Evolutionary conservation across 2,888 invertebrate species (phyloP).

Genomic region (Brenthis daphne): DNA sequence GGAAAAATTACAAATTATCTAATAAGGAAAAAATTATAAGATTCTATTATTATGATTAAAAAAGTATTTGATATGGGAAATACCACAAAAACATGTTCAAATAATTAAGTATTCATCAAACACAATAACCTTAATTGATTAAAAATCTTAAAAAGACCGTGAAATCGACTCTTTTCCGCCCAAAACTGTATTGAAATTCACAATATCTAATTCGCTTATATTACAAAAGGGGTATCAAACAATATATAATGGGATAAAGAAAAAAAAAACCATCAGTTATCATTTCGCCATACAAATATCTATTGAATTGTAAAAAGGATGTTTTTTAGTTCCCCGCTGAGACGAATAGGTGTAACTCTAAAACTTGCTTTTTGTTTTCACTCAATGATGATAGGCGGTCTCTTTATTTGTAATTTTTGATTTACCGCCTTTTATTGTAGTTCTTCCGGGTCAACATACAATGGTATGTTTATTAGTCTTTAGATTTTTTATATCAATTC

Average conservation of each 20-base stretch:
- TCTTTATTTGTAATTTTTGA: constrained; percentile 50
- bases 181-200: constrained; percentile 29
- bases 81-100: background rate
- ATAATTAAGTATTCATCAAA: background rate
- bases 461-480: constrained; percentile 1
- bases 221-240: constrained; percentile 47
- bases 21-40: too few relatives aligned
- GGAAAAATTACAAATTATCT: too few relatives aligned
- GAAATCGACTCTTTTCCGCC: constrained; percentile 41
- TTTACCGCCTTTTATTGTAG: constrained; percentile 49
- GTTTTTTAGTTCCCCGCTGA: constrained; percentile 46
- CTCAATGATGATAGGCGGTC: constrained; percentile 54
- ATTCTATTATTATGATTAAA: too few relatives aligned
- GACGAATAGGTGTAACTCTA: constrained; percentile 52
- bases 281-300: constrained; percentile 13
- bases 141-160: constrained; percentile 36
- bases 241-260: constrained; percentile 24
- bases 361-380: constrained; percentile 53
- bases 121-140: constrained; percentile 11
- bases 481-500: background rate
- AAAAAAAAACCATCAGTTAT: constrained; percentile 8
- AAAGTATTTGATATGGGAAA: background rate
- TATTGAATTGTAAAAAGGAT: constrained; percentile 1
- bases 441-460: constrained; percentile 50
- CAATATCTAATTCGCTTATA: constrained; percentile 49